These are phyloP conservation scores for Trichomalopsis sarcophagae DNA, from an alignment of 1,140 invertebrate genomes.

Conservation along the genomic window DNA sequence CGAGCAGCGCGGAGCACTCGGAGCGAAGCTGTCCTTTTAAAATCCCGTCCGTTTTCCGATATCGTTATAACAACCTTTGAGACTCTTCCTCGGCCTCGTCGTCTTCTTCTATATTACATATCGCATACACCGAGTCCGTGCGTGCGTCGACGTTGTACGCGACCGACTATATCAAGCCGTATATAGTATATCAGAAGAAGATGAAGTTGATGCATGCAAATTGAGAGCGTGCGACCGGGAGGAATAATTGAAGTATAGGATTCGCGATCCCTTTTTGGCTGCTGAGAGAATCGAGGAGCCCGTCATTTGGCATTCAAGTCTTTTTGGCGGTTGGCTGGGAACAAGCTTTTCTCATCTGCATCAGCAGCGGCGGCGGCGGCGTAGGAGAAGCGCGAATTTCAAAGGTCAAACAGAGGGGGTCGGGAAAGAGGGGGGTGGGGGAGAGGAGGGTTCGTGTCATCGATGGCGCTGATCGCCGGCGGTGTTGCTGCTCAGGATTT, in stretches of 20 bases:
- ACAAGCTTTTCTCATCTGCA: slow-evolving; percentile 42
- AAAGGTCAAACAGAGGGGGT: background rate
- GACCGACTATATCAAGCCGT: background rate
- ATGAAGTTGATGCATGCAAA: background rate
- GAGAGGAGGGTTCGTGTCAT: slow-evolving; percentile 50
- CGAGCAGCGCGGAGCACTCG: slow-evolving; percentile 50
- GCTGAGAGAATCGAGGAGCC: background rate
- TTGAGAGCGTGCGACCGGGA: background rate
- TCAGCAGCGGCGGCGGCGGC: background rate
- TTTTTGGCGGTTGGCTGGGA: slow-evolving; percentile 31
- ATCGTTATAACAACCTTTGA: slow-evolving; percentile 59
- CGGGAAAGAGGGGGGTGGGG: background rate
- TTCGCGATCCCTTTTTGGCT: background rate
- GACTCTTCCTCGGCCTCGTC: background rate
- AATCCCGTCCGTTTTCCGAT: slow-evolving; percentile 67
- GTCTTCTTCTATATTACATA: background rate
- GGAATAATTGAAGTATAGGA: background rate
- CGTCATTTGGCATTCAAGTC: slow-evolving; percentile 35
- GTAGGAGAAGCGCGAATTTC: slow-evolving; percentile 5
- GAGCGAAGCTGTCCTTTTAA: slow-evolving; percentile 65
- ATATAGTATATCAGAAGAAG: background rate
- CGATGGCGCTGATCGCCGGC: slow-evolving; percentile 44
- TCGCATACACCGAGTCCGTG: background rate
- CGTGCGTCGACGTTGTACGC: background rate
- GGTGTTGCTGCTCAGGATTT: slow-evolving; percentile 55